A percentile compares a stretch with the other conserved stretches of the same genome.
These are phyloP conservation scores for Teleiodes luculella DNA, from an alignment of 2,888 invertebrate genomes.

Conservation along the genomic window DNA sequence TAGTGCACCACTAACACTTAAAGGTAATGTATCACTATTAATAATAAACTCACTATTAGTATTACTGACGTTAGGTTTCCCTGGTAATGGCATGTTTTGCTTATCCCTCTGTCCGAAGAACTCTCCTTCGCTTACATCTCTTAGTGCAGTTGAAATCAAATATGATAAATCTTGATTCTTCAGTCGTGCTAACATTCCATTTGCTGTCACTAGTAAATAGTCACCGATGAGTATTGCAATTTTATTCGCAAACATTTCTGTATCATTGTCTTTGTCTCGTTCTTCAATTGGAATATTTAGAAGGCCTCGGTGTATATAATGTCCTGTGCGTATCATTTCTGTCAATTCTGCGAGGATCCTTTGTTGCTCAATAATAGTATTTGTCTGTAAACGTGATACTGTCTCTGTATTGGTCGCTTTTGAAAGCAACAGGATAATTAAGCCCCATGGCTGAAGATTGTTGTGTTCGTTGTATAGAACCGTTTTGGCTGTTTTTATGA, in stretches of 20 bases:
- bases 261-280: slow-evolving; percentile 76
- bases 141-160: slow-evolving; percentile 87
- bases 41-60: slow-evolving; percentile 46
- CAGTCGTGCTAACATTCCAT: slow-evolving; percentile 86
- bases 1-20: slow-evolving; percentile 53
- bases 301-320: slow-evolving; percentile 85
- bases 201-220: slow-evolving; percentile 89
- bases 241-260: slow-evolving; percentile 92
- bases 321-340: slow-evolving; percentile 93
- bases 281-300: slow-evolving; percentile 68
- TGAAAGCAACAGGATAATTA: slow-evolving; percentile 88
- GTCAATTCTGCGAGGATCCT: slow-evolving; percentile 82
- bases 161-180: slow-evolving; percentile 85
- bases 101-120: slow-evolving; percentile 86
- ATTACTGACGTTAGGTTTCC: slow-evolving; percentile 63
- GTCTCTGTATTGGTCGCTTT: slow-evolving; percentile 81
- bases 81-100: slow-evolving; percentile 86
- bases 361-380: slow-evolving; percentile 76
- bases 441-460: slow-evolving; percentile 91
- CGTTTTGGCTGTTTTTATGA: slow-evolving; percentile 90
- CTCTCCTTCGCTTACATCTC: slow-evolving; percentile 90
- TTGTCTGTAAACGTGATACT: slow-evolving; percentile 74
- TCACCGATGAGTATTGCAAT: slow-evolving; percentile 92
- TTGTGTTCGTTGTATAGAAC: slow-evolving; percentile 89
- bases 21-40: slow-evolving; percentile 54